A percentile compares a stretch with the other conserved stretches of the same genome.
Conservation (phyloP, 2,797 vertebrate species). For the Myotis daubentonii region DNA sequence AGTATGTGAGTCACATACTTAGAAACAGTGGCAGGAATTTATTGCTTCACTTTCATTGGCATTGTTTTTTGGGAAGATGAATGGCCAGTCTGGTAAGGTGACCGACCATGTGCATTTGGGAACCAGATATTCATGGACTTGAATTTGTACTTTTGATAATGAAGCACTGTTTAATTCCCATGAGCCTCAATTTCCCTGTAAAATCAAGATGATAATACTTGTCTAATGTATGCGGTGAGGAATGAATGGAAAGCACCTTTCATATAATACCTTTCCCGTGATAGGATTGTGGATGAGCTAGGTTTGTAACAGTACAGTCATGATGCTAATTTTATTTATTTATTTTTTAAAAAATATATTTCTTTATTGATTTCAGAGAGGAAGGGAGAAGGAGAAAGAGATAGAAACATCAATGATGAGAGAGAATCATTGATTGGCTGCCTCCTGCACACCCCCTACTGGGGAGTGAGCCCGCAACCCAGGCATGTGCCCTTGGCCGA, state of each 20-base stretch:
- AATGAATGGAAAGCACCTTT: slow-evolving; percentile 18
- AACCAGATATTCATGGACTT: not conserved
- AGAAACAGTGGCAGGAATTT: not conserved
- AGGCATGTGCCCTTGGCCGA: too few relatives aligned
- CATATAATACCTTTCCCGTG: not conserved
- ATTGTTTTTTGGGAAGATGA: not conserved
- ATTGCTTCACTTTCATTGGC: not conserved
- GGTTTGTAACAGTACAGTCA: not conserved
- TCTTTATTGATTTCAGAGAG: too few relatives aligned
- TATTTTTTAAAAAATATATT: too few relatives aligned
- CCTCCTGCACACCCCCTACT: too few relatives aligned
- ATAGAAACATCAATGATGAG: too few relatives aligned
- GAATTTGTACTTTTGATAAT: not conserved
- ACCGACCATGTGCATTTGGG: not conserved
- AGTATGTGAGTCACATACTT: not conserved
- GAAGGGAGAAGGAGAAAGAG: too few relatives aligned
- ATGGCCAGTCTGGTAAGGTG: not conserved
- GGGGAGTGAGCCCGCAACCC: too few relatives aligned
- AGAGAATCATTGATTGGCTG: too few relatives aligned
- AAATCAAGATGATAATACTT: not conserved
- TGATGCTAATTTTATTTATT: not conserved
- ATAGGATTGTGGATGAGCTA: not conserved
- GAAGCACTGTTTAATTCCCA: not conserved
- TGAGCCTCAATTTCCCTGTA: not conserved
- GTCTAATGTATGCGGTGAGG: not conserved